Evolutionary conservation across 2,113 vertebrate genomes (phyloP).

Genomic region (Sylvicapra grimmia): DNA sequence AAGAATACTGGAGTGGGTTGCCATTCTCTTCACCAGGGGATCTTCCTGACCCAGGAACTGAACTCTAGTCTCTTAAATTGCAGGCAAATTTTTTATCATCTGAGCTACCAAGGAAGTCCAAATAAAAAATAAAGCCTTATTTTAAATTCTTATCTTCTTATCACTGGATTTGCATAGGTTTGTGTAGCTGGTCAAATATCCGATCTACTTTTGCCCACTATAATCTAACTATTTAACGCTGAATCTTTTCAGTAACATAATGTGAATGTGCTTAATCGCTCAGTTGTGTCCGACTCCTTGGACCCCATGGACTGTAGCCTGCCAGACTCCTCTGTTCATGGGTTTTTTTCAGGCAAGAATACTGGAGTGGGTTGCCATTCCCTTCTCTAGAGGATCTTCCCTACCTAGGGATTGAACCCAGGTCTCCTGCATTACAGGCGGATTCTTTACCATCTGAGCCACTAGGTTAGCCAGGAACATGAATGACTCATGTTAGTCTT

Average conservation of each 20-base stretch:
- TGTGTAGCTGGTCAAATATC: background rate
- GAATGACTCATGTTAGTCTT: background rate
- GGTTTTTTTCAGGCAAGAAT: background rate
- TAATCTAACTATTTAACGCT: background rate
- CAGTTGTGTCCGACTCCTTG: background rate
- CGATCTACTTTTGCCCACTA: background rate
- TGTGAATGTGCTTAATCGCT: background rate
- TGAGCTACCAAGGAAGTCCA: background rate
- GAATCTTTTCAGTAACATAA: background rate
- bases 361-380: background rate
- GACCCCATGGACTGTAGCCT: background rate
- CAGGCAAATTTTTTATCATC: background rate
- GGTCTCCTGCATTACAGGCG: background rate
- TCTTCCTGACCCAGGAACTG: background rate
- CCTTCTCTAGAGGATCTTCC: background rate
- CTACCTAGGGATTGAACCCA: background rate
- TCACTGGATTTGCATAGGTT: background rate
- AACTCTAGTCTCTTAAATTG: background rate
- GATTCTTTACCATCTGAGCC: background rate
- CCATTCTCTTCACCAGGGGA: background rate
- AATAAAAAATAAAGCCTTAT: constrained; percentile 16
- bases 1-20: background rate
- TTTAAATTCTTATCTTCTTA: background rate
- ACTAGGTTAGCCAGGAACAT: background rate
- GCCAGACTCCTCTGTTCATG: background rate